Conservation (phyloP, 2,113 vertebrate genomes). For the Sapajus apella region DNA sequence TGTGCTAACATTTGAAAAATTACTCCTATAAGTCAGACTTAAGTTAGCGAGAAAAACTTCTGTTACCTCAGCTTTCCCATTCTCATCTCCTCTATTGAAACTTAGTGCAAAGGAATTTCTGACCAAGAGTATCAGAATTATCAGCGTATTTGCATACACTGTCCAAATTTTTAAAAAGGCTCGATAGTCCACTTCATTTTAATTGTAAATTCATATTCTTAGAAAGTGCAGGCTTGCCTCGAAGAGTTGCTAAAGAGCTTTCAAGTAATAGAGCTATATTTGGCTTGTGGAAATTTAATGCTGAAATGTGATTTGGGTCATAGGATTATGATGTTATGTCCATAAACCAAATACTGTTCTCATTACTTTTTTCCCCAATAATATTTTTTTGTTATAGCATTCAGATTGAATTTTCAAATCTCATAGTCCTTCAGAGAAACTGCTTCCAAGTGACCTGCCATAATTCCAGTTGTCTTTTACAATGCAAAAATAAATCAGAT, state of each 20-base stretch:
- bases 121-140: not conserved
- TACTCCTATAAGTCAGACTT: not conserved
- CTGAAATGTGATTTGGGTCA: not conserved
- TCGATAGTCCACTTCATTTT: slow-evolving; percentile 55
- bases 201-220: slow-evolving; percentile 76
- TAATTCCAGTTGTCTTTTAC: not conserved
- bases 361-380: not conserved
- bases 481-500: not conserved
- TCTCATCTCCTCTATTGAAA: not conserved
- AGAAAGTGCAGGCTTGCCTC: slow-evolving; percentile 54
- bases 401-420: not conserved
- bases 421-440: not conserved
- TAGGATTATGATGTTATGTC: not conserved
- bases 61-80: not conserved
- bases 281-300: not conserved
- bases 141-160: slow-evolving; percentile 4
- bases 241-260: not conserved
- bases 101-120: not conserved
- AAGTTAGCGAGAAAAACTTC: not conserved
- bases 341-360: not conserved
- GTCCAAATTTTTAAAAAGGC: not conserved
- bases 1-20: not conserved
- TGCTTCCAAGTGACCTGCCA: not conserved
- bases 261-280: slow-evolving; percentile 21
- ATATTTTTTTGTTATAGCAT: not conserved